Percentiles rank a stretch among this genome's conserved stretches.
Conservation (phyloP, 2,888 invertebrate species). For the Thereva unica region DNA sequence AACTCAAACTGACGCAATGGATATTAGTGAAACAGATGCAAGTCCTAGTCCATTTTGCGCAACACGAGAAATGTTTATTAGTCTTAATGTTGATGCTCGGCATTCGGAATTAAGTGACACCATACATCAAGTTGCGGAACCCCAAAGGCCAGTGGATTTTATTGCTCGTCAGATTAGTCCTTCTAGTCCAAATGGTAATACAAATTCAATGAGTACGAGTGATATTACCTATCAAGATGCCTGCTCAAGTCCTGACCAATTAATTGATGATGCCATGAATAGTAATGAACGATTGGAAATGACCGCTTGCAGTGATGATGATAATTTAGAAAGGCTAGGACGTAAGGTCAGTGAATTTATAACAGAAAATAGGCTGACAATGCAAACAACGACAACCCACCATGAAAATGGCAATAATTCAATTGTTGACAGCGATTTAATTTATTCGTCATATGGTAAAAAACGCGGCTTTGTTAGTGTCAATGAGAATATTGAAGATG, state of each 20-base stretch:
- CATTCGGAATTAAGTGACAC: neutral
- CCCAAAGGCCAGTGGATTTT: constrained; percentile 41
- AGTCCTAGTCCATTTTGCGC: constrained; percentile 60
- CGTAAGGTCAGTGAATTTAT: constrained; percentile 67
- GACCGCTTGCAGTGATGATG: constrained; percentile 68
- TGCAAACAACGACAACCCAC: constrained; percentile 44
- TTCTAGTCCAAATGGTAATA: constrained; percentile 55
- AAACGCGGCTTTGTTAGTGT: constrained; percentile 35
- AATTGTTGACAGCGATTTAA: constrained; percentile 33
- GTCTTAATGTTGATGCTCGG: constrained; percentile 44
- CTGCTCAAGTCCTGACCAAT: constrained; percentile 61
- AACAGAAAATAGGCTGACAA: constrained; percentile 61
- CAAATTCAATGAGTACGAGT: constrained; percentile 52
- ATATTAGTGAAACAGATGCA: constrained; percentile 65
- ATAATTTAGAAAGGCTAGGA: constrained; percentile 68
- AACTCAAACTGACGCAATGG: constrained; percentile 70
- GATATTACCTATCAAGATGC: constrained; percentile 55
- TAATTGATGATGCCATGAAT: constrained; percentile 60
- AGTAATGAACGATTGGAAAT: constrained; percentile 61
- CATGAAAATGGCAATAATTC: constrained; percentile 39
- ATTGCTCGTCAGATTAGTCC: constrained; percentile 45
- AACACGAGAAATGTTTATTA: constrained; percentile 50
- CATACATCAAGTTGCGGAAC: constrained; percentile 44
- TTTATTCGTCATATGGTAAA: constrained; percentile 32
- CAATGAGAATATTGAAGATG: constrained; percentile 40